Evolutionary conservation across 2,888 invertebrate genomes (phyloP).

Genomic region (Tryphoninae sp.): DNA sequence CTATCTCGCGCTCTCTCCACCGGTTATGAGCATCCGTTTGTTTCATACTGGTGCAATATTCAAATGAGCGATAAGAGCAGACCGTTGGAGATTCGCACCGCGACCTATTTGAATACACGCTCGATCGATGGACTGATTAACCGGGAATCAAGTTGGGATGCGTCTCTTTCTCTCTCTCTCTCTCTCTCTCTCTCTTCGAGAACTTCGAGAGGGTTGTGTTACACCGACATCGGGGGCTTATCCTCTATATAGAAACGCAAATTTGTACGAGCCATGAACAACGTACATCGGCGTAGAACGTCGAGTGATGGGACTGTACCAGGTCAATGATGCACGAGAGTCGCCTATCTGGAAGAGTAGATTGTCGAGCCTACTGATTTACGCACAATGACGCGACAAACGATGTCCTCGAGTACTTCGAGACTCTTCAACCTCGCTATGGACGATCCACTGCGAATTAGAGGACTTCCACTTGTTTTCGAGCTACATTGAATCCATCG

Average conservation of each 20-base stretch:
- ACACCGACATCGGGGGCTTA: conserved; percentile 2
- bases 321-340: not conserved
- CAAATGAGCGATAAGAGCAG: conserved; percentile 7
- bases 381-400: conserved; percentile 7
- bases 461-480: not conserved
- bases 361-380: conserved; percentile 12
- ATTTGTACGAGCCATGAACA: conserved; percentile 41
- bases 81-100: not conserved
- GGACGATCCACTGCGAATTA: conserved; percentile 2
- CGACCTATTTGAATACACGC: conserved; percentile 30
- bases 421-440: conserved; percentile 28
- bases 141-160: conserved; percentile 32
- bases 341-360: conserved; percentile 13
- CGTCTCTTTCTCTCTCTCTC: conserved; percentile 9
- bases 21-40: conserved; percentile 33
- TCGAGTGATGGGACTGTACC: conserved; percentile 33
- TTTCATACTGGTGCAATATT: conserved; percentile 20
- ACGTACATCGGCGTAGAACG: conserved; percentile 10
- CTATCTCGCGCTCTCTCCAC: not conserved
- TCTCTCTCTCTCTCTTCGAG: not conserved
- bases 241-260: conserved; percentile 31
- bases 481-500: too few species aligned
- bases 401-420: conserved; percentile 9
- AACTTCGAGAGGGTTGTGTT: conserved; percentile 28
- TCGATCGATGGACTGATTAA: conserved; percentile 50